Conservation (phyloP, 2,113 vertebrate species). For the Colinus virginianus region DNA sequence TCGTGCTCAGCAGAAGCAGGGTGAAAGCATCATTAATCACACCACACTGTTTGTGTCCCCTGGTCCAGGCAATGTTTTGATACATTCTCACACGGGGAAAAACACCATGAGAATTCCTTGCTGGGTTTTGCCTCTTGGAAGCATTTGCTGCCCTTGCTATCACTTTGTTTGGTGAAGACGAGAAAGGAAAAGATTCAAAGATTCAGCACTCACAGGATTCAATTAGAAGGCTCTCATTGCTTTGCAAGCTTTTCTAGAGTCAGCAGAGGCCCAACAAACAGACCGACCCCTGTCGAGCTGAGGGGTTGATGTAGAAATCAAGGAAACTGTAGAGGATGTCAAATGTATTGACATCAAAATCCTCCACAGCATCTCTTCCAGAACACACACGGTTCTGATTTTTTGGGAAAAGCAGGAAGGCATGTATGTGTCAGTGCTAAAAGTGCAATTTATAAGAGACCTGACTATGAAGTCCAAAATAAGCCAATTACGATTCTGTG, state of each 20-base stretch:
- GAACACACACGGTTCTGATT: rapidly evolving
- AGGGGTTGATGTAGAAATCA: neutral
- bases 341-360: neutral
- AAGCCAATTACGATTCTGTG: neutral
- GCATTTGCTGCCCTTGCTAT: neutral
- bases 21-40: neutral
- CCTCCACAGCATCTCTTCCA: neutral
- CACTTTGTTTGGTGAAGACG: neutral
- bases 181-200: neutral
- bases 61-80: neutral
- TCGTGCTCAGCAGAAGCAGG: rapidly evolving
- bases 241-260: neutral
- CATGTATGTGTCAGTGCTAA: neutral
- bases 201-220: neutral
- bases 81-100: neutral
- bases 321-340: neutral
- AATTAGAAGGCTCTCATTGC: neutral
- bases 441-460: neutral
- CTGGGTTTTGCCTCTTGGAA: neutral
- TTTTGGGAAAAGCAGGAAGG: neutral
- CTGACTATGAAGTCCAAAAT: neutral
- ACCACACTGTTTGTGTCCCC: neutral
- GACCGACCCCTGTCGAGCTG: neutral
- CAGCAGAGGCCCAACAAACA: neutral
- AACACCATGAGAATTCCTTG: neutral